Base-by-base conservation (phyloP, 2,113 vertebrate species). In the Vulpes lagopus region DNA sequence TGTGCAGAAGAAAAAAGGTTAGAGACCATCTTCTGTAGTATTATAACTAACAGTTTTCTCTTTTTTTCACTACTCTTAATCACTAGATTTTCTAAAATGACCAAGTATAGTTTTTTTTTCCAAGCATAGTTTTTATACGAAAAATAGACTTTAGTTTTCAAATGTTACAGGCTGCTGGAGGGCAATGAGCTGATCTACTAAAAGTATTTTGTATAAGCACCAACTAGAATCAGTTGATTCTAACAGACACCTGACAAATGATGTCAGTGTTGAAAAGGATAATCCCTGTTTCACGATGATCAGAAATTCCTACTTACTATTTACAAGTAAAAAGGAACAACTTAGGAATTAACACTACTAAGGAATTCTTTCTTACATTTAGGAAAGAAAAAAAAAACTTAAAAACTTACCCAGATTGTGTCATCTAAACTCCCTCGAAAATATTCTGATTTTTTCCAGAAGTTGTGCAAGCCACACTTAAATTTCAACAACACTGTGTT, bases 401-500 rank as follows among this genome's bases (percentile, higher is more conserved):
- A 85, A 7, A 83, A 95, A 94, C 69, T 93, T 89, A 88, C 82
- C 59, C 78, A 92, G 60, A 93, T 82, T 53, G 59, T 89, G 85
- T 95, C 94, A 92, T 87, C 97, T 97, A 91, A 92, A 80, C 62
- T 94, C 78, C 49, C 86, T 78, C 1, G 62, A 88, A 97, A 98
- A 97, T 92, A 98, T 82, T 96, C 74, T 90, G 93, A 92, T 95
- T 95, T 98, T 94, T 96, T 89, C 76, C 43, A 95, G 94, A 98
- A 99, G 98, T 98, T 98, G 96, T 94, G 94, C 89, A 95, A 98
- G 98, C 94, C 97, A 94, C 92, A 83, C 95, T 98, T 98, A 98
- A 96, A 98, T 97, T 98, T 97, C 96, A 98, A 98, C 76, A 98
- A 98, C 96, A 83, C 96, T 95, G 79, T 97, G 98, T 98, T 99